phyloP scores from a whole-genome alignment of 1,140 invertebrate species.

The Pseudachorutes palmiensis region DNA sequence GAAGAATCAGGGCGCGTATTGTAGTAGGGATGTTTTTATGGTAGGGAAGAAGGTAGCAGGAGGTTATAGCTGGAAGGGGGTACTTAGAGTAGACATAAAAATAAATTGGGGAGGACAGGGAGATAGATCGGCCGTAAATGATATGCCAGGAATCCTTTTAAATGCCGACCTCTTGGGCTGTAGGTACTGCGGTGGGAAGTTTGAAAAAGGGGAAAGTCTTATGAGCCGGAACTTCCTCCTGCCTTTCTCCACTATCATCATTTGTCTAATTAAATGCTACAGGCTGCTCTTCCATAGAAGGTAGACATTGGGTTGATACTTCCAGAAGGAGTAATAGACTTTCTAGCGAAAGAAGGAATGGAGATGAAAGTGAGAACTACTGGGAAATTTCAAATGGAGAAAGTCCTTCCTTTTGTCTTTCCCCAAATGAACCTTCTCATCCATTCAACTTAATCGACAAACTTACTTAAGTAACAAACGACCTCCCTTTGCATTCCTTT shows the following conservation, averaged over 20 bases:
- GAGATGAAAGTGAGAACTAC: neutral
- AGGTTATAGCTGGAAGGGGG: neutral
- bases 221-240: constrained; percentile 31
- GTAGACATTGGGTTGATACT: too few species aligned
- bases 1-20: neutral
- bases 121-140: constrained; percentile 2
- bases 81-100: constrained; percentile 1
- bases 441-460: neutral
- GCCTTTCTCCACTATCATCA: constrained; percentile 30
- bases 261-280: constrained; percentile 36
- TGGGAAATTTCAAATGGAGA: neutral
- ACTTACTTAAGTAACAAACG: neutral
- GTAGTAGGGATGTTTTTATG: neutral
- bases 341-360: neutral
- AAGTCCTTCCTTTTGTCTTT: neutral
- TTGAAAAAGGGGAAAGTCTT: neutral
- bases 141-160: constrained; percentile 1
- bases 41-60: neutral
- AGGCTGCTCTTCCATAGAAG: constrained; percentile 13
- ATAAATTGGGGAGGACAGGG: constrained; percentile 8
- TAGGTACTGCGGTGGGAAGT: too few species aligned
- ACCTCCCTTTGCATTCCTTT: too few species aligned
- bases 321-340: too few species aligned
- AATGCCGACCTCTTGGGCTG: neutral
- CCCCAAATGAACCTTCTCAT: neutral